These are phyloP conservation scores for Chironomus riparius DNA, from an alignment of 2,888 invertebrate species.

Conservation along the genomic window DNA sequence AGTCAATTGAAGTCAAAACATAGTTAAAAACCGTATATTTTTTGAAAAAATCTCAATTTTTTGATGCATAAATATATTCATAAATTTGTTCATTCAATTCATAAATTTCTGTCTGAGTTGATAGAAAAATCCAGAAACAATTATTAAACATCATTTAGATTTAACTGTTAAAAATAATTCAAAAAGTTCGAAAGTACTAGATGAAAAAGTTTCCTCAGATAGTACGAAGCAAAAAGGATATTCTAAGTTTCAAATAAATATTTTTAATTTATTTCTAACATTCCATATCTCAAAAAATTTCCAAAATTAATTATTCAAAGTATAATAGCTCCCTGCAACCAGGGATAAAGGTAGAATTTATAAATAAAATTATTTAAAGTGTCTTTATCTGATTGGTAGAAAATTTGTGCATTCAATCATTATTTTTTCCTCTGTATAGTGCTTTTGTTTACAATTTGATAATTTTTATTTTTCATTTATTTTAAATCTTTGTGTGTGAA, in stretches of 20 bases:
- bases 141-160: too few species aligned
- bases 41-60: too few species aligned
- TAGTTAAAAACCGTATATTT: too few species aligned
- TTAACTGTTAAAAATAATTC: too few species aligned
- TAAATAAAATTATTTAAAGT: neutral
- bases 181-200: too few species aligned
- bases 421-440: neutral
- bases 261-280: neutral
- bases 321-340: constrained; percentile 51
- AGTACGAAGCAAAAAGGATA: neutral
- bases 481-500: constrained; percentile 28
- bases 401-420: neutral
- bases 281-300: constrained; percentile 9
- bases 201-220: too few species aligned
- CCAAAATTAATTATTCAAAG: constrained; percentile 58
- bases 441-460: constrained; percentile 16
- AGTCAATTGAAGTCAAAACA: too few species aligned
- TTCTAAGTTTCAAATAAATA: neutral
- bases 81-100: too few species aligned
- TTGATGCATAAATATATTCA: too few species aligned
- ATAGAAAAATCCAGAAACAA: too few species aligned
- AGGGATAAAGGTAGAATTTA: constrained; percentile 19
- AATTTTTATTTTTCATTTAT: neutral
- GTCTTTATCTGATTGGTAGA: neutral
- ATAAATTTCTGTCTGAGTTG: too few species aligned